phyloP scores from a whole-genome alignment of 2,113 vertebrate genomes.

The Lophochroa leadbeateri region DNA sequence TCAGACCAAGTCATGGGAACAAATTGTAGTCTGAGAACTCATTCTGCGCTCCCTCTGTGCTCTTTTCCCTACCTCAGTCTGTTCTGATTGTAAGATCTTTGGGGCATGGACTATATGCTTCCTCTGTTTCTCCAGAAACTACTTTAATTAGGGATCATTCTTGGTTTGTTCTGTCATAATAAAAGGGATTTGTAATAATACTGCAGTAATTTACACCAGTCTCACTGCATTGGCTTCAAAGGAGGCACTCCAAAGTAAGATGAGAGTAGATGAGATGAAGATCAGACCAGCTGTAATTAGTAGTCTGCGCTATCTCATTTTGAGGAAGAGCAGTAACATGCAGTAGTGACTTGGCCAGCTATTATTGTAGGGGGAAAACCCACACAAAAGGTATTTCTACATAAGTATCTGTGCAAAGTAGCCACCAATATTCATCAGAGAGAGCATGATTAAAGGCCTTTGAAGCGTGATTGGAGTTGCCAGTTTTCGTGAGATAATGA shows the following conservation, averaged over 20 bases:
- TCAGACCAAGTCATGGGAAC: background rate
- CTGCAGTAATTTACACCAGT: background rate
- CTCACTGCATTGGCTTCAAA: slow-evolving; percentile 33
- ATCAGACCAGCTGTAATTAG: slow-evolving; percentile 41
- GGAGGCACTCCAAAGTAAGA: slow-evolving; percentile 34
- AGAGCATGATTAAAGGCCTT: slow-evolving; percentile 40
- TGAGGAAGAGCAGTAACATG: background rate
- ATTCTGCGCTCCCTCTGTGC: background rate
- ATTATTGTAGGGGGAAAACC: background rate
- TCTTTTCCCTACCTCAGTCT: background rate
- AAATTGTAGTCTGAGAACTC: background rate
- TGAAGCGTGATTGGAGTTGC: slow-evolving; percentile 21
- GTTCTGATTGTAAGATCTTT: background rate
- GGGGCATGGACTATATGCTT: background rate
- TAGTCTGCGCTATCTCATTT: background rate
- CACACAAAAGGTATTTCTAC: slow-evolving; percentile 6
- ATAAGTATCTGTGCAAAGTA: background rate
- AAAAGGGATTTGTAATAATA: slow-evolving; percentile 6
- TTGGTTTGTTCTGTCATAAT: background rate
- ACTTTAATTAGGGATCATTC: background rate
- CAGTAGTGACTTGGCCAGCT: background rate
- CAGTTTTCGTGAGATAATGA: slow-evolving; percentile 39
- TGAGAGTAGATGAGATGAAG: slow-evolving; percentile 21
- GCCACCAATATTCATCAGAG: background rate
- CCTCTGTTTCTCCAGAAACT: background rate